Evolutionary conservation across 2,888 invertebrate genomes (phyloP).

Genomic region (Watsonalla binaria): DNA sequence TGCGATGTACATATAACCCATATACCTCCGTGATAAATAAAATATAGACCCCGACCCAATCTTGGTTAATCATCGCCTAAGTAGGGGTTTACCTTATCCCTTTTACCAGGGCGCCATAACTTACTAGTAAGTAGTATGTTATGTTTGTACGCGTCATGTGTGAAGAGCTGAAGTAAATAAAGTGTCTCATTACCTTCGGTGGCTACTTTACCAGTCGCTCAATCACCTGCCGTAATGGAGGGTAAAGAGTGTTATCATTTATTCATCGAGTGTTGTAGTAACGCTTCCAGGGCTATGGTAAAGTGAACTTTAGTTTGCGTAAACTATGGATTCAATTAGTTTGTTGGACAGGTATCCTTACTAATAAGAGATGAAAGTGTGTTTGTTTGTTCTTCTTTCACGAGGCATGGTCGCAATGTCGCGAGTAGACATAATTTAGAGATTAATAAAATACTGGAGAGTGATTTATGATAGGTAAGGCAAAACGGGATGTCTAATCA

Average conservation of each 20-base stretch:
- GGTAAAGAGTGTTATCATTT: constrained; percentile 34
- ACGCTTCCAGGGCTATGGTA: constrained; percentile 7
- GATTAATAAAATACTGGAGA: too few species aligned
- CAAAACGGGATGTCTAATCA: too few species aligned
- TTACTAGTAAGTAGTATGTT: not conserved
- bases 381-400: too few species aligned
- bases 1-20: too few species aligned
- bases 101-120: not conserved
- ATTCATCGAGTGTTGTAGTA: constrained; percentile 27
- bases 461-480: too few species aligned
- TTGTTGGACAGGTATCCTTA: too few species aligned
- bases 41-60: not conserved
- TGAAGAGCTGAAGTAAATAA: not conserved
- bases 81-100: not conserved
- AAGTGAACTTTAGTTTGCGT: constrained; percentile 9
- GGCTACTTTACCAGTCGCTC: constrained; percentile 17
- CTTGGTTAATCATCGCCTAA: not conserved
- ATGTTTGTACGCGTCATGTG: not conserved
- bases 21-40: not conserved
- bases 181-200: not conserved
- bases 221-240: constrained; percentile 31
- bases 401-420: too few species aligned
- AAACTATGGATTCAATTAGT: constrained; percentile 3
- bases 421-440: too few species aligned
- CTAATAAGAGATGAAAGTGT: too few species aligned